A percentile compares a stretch with the other conserved stretches of the same genome.
phyloP scores from a whole-genome alignment of 2,113 vertebrate genomes.

The Clarias gariepinus region DNA sequence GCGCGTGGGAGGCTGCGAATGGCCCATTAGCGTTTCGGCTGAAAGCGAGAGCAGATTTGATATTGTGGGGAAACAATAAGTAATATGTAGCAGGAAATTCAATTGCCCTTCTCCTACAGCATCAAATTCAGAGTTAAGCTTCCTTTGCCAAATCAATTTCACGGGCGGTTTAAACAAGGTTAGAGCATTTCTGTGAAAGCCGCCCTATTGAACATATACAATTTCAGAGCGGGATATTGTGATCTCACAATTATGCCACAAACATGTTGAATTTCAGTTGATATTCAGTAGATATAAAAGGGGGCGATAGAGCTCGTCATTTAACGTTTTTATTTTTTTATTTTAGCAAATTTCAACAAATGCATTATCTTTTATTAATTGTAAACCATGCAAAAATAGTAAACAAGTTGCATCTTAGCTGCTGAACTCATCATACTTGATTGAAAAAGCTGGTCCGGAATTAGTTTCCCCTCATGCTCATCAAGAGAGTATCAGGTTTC shows the following conservation, averaged over 20 bases:
- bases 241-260: background rate
- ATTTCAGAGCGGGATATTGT: slow-evolving; percentile 30
- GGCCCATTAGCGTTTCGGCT: slow-evolving; percentile 77
- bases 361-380: too few species aligned
- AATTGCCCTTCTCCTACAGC: slow-evolving; percentile 73
- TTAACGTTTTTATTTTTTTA: background rate
- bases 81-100: slow-evolving; percentile 80
- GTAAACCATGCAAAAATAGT: background rate
- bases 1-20: slow-evolving; percentile 73
- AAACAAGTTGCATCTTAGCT: background rate
- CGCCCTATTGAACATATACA: slow-evolving; percentile 40
- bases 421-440: slow-evolving; percentile 17
- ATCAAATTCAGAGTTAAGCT: slow-evolving; percentile 69
- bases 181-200: slow-evolving; percentile 51
- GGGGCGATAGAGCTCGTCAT: background rate
- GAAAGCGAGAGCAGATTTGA: slow-evolving; percentile 78
- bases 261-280: background rate
- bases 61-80: slow-evolving; percentile 79
- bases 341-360: background rate
- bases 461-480: slow-evolving; percentile 5
- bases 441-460: slow-evolving; percentile 8
- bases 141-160: slow-evolving; percentile 72
- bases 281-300: background rate
- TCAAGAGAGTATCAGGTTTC: slow-evolving; percentile 4
- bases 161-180: slow-evolving; percentile 68